Evolutionary conservation across 2,797 vertebrate genomes (phyloP).

Genomic region (Sarcophilus harrisii): DNA sequence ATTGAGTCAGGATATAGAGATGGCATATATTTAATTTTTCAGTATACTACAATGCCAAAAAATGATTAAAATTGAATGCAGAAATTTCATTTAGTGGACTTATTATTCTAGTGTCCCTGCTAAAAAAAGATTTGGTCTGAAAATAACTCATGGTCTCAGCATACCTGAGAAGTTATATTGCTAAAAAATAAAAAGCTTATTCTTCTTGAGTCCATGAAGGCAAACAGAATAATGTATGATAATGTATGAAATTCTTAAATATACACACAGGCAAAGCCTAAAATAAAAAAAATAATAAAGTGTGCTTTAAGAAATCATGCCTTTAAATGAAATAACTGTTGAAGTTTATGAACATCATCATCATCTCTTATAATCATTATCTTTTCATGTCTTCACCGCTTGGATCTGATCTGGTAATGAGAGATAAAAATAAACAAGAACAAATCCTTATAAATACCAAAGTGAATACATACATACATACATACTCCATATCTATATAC

Average conservation of each 20-base stretch:
- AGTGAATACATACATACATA: background rate
- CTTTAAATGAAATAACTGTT: background rate
- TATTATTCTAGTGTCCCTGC: background rate
- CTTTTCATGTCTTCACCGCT: background rate
- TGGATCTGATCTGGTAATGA: slow-evolving; percentile 75
- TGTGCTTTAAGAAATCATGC: background rate
- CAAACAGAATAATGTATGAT: background rate
- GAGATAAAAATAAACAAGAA: slow-evolving; percentile 70
- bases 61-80: slow-evolving; percentile 66
- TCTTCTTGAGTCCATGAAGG: background rate
- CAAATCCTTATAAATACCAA: slow-evolving; percentile 37
- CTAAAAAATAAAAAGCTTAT: background rate
- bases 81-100: slow-evolving; percentile 46
- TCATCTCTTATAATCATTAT: background rate
- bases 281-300: background rate
- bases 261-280: background rate
- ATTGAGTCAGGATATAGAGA: background rate
- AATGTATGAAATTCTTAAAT: background rate
- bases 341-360: background rate
- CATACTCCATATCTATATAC: background rate
- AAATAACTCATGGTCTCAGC: background rate
- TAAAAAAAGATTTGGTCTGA: background rate
- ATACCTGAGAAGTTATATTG: background rate
- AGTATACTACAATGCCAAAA: background rate
- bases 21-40: background rate